phyloP scores from a whole-genome alignment of 2,888 invertebrate species.

The Ceriagrion tenellum region DNA sequence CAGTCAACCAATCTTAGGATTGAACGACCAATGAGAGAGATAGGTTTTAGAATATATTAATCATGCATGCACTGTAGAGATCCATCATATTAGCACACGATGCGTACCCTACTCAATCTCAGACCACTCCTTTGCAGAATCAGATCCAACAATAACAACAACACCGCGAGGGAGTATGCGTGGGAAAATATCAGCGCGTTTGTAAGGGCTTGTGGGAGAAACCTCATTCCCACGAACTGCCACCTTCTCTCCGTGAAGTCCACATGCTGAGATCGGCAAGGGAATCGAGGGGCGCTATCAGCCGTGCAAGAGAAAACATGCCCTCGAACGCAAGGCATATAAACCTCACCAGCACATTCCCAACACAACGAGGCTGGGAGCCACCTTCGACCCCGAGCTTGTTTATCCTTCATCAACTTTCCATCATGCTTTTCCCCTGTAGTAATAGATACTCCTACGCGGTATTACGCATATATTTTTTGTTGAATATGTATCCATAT shows the following conservation, averaged over 20 bases:
- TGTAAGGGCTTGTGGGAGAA: background rate
- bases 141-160: background rate
- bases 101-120: background rate
- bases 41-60: too few species aligned
- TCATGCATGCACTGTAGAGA: too few species aligned
- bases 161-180: background rate
- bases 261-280: background rate
- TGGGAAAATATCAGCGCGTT: background rate
- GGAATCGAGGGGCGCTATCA: background rate
- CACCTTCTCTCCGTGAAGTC: background rate
- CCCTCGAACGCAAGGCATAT: background rate
- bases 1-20: too few species aligned
- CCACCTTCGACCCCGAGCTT: background rate
- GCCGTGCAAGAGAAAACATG: background rate
- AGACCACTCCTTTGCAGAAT: background rate
- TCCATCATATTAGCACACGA: background rate
- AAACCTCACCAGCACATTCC: background rate
- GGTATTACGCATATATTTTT: too few species aligned
- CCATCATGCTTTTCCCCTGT: background rate
- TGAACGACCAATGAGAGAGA: too few species aligned
- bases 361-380: background rate
- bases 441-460: too few species aligned
- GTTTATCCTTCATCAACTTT: background rate
- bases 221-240: background rate
- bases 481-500: too few species aligned